phyloP scores from a whole-genome alignment of 2,797 vertebrate genomes.

The Agapornis canus region DNA sequence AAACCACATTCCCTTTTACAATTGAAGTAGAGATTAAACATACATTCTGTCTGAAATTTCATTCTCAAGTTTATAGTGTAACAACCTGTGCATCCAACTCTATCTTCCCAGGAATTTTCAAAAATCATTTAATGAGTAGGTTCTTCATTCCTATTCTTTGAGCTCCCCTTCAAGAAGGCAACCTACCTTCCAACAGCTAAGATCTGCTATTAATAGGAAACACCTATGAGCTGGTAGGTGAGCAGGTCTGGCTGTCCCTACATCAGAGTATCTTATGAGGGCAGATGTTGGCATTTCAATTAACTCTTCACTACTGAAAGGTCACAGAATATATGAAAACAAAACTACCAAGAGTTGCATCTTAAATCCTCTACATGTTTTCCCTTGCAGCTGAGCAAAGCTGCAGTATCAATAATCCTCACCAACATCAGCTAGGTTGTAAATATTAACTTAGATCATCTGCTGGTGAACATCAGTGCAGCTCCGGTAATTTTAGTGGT shows the following conservation, averaged over 20 bases:
- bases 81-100: neutral
- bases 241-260: neutral
- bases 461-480: neutral
- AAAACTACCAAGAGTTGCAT: neutral
- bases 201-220: neutral
- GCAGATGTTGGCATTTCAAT: neutral
- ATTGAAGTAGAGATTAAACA: neutral
- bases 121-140: neutral
- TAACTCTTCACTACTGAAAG: neutral
- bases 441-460: neutral
- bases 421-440: neutral
- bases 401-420: neutral
- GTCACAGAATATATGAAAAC: neutral
- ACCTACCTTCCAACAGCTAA: neutral
- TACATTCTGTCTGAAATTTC: neutral
- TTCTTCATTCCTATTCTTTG: neutral
- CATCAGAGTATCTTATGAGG: neutral
- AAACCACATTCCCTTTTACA: neutral
- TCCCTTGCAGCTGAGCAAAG: neutral
- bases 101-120: neutral
- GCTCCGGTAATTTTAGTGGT: neutral
- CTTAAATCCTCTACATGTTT: neutral
- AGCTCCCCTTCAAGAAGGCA: neutral
- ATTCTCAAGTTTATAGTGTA: neutral
- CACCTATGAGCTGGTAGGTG: neutral